Evolutionary conservation across 1,140 invertebrate genomes (phyloP).

Genomic region (Paralvinella palmiformis): DNA sequence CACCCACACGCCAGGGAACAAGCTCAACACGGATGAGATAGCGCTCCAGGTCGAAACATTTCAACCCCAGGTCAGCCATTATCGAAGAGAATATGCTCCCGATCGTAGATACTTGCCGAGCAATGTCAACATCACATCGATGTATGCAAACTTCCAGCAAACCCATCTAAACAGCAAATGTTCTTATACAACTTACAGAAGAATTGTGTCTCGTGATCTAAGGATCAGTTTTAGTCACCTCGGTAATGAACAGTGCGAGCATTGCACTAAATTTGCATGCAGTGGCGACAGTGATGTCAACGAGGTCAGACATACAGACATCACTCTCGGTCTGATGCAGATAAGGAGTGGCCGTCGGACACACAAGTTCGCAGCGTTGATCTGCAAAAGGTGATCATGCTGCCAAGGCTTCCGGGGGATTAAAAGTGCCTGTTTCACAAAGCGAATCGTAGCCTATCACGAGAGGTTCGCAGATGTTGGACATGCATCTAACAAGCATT

Average conservation of each 20-base stretch:
- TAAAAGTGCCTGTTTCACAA: constrained; percentile 14
- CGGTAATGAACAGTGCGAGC: constrained; percentile 10
- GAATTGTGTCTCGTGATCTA: too few relatives aligned
- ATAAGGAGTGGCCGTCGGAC: not conserved
- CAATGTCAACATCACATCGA: not conserved
- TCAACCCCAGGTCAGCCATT: not conserved
- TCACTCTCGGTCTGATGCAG: not conserved
- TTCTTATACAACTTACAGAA: too few relatives aligned
- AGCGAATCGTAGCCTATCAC: constrained; percentile 7
- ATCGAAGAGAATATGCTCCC: constrained; percentile 13
- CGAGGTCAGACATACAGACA: not conserved
- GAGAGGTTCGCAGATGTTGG: constrained; percentile 12
- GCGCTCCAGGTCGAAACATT: not conserved
- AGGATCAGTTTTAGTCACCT: too few relatives aligned
- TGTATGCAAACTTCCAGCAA: not conserved
- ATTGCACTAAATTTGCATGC: not conserved
- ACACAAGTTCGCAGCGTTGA: not conserved
- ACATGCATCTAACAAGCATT: not conserved
- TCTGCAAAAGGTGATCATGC: constrained; percentile 15
- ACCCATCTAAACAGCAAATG: too few relatives aligned
- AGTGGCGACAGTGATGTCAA: too few relatives aligned
- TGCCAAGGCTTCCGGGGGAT: constrained; percentile 6
- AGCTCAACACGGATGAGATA: not conserved
- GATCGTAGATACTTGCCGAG: constrained; percentile 2
- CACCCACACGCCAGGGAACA: not conserved